phyloP scores from a whole-genome alignment of 2,888 invertebrate genomes.

The Drosophila histrio region DNA sequence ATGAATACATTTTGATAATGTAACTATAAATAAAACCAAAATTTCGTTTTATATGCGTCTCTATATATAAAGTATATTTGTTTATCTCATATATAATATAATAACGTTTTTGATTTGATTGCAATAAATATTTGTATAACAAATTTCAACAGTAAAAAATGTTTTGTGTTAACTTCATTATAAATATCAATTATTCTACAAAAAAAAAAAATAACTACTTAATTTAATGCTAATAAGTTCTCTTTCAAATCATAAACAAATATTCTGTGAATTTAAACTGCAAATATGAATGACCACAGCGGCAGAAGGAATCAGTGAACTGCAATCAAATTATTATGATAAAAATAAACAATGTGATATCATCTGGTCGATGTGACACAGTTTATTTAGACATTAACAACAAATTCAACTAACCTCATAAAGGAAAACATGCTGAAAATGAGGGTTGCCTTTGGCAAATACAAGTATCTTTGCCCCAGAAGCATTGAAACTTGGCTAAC shows the following conservation, averaged over 20 bases:
- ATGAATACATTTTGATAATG: neutral
- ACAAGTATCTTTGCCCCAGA: conserved; percentile 1
- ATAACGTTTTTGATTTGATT: neutral
- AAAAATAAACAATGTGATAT: conserved; percentile 11
- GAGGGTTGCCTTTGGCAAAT: conserved; percentile 35
- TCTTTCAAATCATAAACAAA: neutral
- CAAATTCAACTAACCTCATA: conserved; percentile 11
- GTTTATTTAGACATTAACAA: conserved; percentile 31
- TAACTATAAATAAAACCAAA: neutral
- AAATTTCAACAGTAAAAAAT: neutral
- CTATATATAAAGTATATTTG: neutral
- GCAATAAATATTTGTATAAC: neutral
- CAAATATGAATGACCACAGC: neutral
- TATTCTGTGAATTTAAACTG: too few relatives aligned
- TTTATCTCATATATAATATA: neutral
- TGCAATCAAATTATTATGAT: conserved; percentile 3
- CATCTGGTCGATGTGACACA: conserved; percentile 21
- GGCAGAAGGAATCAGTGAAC: neutral
- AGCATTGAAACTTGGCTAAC: conserved; percentile 25
- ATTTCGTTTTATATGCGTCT: neutral
- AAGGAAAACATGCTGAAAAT: conserved; percentile 38
- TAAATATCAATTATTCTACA: neutral
- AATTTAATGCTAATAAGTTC: neutral
- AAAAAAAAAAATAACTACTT: too few relatives aligned
- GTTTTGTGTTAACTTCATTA: neutral